Conservation (phyloP, 2,797 vertebrate genomes). For the Eospalax fontanierii region DNA sequence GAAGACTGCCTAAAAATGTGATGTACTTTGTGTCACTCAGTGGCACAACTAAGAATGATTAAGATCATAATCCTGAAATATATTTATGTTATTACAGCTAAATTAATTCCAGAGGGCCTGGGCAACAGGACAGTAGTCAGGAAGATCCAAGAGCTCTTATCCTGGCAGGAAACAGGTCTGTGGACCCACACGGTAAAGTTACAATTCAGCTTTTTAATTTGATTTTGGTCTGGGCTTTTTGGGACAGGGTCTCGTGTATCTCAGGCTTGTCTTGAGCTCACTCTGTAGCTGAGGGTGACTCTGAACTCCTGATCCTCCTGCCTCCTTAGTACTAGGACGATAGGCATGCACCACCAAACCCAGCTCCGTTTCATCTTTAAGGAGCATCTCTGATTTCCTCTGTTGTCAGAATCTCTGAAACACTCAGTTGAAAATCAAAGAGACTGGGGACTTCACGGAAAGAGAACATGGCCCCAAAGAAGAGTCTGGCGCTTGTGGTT, state of each 20-base stretch:
- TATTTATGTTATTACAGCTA: too few species aligned
- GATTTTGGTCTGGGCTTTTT: not conserved
- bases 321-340: too few species aligned
- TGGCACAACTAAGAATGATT: not conserved
- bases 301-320: not conserved
- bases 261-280: not conserved
- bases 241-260: too few species aligned
- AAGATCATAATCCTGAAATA: not conserved
- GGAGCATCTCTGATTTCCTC: not conserved
- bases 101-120: too few species aligned
- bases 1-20: not conserved
- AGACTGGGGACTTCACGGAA: not conserved
- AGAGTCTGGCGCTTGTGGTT: accelerated
- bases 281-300: not conserved
- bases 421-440: too few species aligned
- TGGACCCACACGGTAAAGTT: not conserved
- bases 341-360: not conserved
- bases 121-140: not conserved
- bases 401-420: too few species aligned
- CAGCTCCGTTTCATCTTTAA: not conserved
- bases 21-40: not conserved
- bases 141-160: not conserved
- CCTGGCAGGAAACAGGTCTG: not conserved
- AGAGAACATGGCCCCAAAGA: not conserved
- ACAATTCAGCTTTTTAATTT: not conserved